phyloP scores from a whole-genome alignment of 2,113 vertebrate species.

The Panthera leo region DNA sequence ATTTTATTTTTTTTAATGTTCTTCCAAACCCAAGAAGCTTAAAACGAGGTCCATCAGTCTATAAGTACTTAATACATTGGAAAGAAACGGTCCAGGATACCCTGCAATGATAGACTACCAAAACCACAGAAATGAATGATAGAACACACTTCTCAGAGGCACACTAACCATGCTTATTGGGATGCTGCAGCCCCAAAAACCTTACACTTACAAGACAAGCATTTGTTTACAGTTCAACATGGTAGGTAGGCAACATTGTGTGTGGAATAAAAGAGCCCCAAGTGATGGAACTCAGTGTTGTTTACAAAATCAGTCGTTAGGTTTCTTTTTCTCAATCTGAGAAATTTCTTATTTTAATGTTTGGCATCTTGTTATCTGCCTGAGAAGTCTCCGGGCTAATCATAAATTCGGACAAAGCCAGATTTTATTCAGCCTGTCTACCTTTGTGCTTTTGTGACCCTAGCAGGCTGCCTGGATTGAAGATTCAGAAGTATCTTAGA shows the following conservation, averaged over 20 bases:
- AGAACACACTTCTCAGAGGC: background rate
- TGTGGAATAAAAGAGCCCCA: background rate
- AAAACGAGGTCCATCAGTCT: background rate
- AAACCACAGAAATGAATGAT: background rate
- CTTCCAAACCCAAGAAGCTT: background rate
- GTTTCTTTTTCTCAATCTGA: conserved; percentile 46
- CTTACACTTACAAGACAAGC: background rate
- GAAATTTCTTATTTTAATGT: conserved; percentile 55
- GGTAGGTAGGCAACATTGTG: background rate
- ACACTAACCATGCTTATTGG: background rate
- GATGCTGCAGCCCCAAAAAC: background rate
- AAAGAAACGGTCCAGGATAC: background rate
- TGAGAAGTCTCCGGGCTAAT: conserved; percentile 32
- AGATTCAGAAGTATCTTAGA: background rate
- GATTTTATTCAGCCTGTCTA: conserved; percentile 39
- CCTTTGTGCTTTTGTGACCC: background rate
- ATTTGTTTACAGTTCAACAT: background rate
- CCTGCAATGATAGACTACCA: background rate
- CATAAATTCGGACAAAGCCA: conserved; percentile 25
- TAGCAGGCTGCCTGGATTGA: background rate
- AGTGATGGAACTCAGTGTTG: background rate
- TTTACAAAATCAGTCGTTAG: conserved; percentile 37
- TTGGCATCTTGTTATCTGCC: conserved; percentile 35
- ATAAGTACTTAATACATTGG: background rate
- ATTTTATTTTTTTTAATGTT: background rate